Conservation (phyloP, 2,113 vertebrate species). For the Coregonus clupeaformis region DNA sequence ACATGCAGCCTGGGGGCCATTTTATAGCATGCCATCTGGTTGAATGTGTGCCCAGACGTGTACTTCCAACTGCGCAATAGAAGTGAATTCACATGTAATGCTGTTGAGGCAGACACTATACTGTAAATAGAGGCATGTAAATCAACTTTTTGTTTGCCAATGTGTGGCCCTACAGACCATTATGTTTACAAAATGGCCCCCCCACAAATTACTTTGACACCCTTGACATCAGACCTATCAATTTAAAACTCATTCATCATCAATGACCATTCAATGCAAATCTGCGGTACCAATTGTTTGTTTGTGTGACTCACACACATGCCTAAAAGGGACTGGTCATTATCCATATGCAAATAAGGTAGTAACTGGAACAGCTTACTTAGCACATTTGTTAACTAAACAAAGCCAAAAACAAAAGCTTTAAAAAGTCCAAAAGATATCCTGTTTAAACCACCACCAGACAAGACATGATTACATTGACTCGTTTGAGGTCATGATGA, state of each 20-base stretch:
- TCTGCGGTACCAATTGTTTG: background rate
- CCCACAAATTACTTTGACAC: no score
- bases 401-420: no score
- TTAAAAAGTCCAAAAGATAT: no score
- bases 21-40: no score
- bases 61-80: no score
- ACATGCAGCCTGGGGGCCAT: no score
- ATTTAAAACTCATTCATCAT: background rate
- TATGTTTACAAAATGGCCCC: no score
- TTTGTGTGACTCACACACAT: background rate
- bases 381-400: background rate
- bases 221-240: background rate
- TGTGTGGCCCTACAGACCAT: background rate
- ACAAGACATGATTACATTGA: slow-evolving; percentile 17
- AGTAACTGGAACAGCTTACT: background rate
- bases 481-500: slow-evolving; percentile 8
- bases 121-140: no score
- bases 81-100: no score
- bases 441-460: background rate
- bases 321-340: background rate
- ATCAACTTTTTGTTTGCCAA: background rate
- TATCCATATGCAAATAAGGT: background rate
- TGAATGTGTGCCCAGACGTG: no score
- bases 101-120: no score
- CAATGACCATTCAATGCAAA: slow-evolving; percentile 3